A percentile compares a stretch with the other conserved stretches of the same genome.
Evolutionary conservation across 2,113 vertebrate genomes (phyloP).

Genomic region (Capreolus pygargus): DNA sequence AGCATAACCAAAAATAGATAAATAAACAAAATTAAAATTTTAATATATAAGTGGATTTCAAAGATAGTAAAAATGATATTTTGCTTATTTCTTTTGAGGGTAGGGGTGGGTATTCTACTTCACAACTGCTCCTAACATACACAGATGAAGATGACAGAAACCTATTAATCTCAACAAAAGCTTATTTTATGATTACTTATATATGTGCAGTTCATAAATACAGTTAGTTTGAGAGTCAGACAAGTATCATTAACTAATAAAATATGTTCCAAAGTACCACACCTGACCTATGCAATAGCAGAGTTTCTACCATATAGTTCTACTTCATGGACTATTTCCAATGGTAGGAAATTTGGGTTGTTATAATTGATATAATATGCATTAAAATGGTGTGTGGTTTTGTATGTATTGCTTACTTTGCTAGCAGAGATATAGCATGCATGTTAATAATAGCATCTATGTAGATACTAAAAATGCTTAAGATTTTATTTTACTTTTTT

Average conservation of each 20-base stretch:
- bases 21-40: background rate
- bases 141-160: background rate
- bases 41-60: background rate
- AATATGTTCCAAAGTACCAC: background rate
- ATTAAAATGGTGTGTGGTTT: background rate
- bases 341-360: background rate
- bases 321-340: background rate
- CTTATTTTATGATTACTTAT: background rate
- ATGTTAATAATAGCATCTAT: background rate
- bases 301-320: background rate
- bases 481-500: background rate
- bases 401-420: background rate
- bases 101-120: background rate
- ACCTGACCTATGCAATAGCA: background rate
- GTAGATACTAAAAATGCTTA: background rate
- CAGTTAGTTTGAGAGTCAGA: background rate
- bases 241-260: background rate
- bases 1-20: background rate
- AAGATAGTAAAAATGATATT: background rate
- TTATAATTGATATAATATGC: background rate
- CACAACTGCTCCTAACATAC: background rate
- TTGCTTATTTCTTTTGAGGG: background rate
- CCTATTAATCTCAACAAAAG: background rate
- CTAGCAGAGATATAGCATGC: background rate
- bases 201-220: background rate